These are phyloP conservation scores for Leucophenga maculata DNA, from an alignment of 2,888 invertebrate species.

Conservation along the genomic window DNA sequence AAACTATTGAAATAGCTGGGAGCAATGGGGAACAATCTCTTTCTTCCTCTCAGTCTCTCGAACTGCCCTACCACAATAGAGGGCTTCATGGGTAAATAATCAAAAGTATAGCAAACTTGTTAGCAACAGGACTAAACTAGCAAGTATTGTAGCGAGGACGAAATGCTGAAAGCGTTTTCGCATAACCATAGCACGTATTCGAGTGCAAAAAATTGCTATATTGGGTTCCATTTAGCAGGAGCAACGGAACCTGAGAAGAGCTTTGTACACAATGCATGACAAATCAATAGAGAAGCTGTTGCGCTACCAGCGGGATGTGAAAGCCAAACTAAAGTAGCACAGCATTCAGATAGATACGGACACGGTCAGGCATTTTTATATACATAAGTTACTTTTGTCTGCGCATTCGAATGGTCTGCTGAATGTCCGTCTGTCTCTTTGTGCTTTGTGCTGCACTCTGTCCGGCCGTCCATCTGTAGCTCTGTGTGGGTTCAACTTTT, in stretches of 20 bases:
- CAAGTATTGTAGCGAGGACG: neutral
- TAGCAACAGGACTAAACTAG: constrained; percentile 14
- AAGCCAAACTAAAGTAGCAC: no score
- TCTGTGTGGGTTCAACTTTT: neutral
- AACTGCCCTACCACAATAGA: no score
- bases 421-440: neutral
- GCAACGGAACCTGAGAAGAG: constrained; percentile 38
- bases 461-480: neutral
- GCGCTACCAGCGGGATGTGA: neutral
- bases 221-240: constrained; percentile 2
- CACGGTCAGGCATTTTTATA: neutral
- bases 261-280: constrained; percentile 22
- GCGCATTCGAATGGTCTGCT: neutral
- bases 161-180: neutral
- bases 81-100: constrained; percentile 15
- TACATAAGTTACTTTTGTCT: neutral
- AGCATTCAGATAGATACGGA: neutral
- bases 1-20: constrained; percentile 3
- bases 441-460: neutral
- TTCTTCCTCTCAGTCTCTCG: no score
- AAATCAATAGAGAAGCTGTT: constrained; percentile 39
- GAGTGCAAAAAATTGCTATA: constrained; percentile 9
- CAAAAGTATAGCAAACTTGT: constrained; percentile 27
- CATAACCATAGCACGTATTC: constrained; percentile 21
- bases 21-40: neutral